Evolutionary conservation across 2,797 vertebrate species (phyloP), one percentile per base, ranked within the genome.

Genomic region (Rhodeus uyekii): DNA sequence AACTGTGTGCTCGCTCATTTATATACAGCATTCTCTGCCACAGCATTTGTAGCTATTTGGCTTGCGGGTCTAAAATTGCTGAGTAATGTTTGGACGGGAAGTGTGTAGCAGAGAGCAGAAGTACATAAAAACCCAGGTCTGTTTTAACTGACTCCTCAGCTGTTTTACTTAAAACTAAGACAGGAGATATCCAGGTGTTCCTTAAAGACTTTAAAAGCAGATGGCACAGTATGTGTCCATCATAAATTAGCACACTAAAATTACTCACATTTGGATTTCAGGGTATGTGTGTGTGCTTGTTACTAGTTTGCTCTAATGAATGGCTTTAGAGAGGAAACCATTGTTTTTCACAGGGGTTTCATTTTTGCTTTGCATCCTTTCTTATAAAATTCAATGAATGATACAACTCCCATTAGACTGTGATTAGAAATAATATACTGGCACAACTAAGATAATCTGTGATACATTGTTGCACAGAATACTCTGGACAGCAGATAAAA

Each of bases 31-130:
- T 50, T 8, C 44, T 38, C 22, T 27, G 44, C 6, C 55, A 44
- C 38, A 44, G 55, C 61, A 29, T 61, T 13, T 42, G 39, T 48
- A 34, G 60, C 18, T 10, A 13, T 29, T 29, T 53, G 39, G 6
- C n/a, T 36, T 24, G 44, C 1, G 13, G 27, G 19, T 36, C 65
- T 27, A 69, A 44, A 73, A 12, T n/a, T 61, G 55, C 63, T 73
- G 36, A 82, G n/a, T 48, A 69, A 50, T 42, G 50, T 50, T 61
- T 75, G 78, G 34, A 61, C 27, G 10, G 74, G 58, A 76, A 64
- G 36, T 68, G 29, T 74, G 74, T 1, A 71, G 44, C 32, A 44
- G 39, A 63, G 77, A 79, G 48, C 65, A 69, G 38, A 80, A 71
- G 18, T 58, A 69, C 38, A 79, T 53, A 32, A 69, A n/a, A 69